phyloP scores from a whole-genome alignment of 2,888 invertebrate genomes.

The Melitaea athalia region DNA sequence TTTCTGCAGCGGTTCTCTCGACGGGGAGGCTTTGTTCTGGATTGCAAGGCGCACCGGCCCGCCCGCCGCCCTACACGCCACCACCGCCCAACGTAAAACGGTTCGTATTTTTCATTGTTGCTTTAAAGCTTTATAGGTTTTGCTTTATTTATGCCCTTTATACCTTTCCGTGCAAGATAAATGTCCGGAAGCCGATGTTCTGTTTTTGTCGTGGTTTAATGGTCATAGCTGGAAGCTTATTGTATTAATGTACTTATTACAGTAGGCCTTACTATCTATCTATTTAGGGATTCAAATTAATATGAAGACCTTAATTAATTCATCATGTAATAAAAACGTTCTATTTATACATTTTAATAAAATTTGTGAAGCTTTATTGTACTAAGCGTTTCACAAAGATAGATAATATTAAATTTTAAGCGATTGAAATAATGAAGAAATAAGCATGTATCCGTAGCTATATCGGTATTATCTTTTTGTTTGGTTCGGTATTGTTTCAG shows the following conservation, averaged over 20 bases:
- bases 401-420: neutral
- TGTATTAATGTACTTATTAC: constrained; percentile 10
- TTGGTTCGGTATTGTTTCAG: neutral
- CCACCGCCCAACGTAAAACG: constrained; percentile 69
- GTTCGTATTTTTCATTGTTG: constrained; percentile 82
- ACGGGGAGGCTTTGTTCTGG: constrained; percentile 72
- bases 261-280: constrained; percentile 3
- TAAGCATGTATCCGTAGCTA: neutral
- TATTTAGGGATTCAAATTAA: constrained; percentile 10
- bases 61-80: constrained; percentile 48
- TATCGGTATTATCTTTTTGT: neutral
- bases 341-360: constrained; percentile 5
- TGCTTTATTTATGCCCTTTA: constrained; percentile 80
- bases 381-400: neutral
- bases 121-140: constrained; percentile 81
- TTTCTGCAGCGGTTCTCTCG: constrained; percentile 73
- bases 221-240: constrained; percentile 38
- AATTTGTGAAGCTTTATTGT: constrained; percentile 7
- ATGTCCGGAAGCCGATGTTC: constrained; percentile 68
- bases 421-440: neutral
- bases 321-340: constrained; percentile 14
- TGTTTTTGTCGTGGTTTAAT: constrained; percentile 68
- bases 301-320: constrained; percentile 19
- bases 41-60: constrained; percentile 53
- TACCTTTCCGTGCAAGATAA: constrained; percentile 74